Evolutionary conservation across 1,140 invertebrate species (phyloP).

Genomic region (Drosophila asahinai): DNA sequence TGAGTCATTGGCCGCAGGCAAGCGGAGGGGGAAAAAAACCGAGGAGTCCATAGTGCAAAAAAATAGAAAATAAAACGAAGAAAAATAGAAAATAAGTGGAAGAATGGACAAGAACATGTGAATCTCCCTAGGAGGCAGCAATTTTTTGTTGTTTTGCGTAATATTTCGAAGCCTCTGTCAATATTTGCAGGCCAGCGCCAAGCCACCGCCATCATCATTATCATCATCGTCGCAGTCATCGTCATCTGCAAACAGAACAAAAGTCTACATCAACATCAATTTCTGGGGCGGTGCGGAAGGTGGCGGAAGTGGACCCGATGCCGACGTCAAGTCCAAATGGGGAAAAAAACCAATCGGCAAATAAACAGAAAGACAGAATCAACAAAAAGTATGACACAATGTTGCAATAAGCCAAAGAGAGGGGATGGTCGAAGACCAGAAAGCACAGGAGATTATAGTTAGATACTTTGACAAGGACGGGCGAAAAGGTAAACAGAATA

Average conservation of each 20-base stretch:
- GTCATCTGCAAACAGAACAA: constrained; percentile 48
- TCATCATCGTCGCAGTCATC: constrained; percentile 22
- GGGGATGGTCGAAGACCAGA: neutral
- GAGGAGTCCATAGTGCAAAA: constrained; percentile 5
- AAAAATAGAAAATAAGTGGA: constrained; percentile 12
- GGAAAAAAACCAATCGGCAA: constrained; percentile 66
- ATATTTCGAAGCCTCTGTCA: constrained; percentile 82
- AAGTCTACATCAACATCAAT: constrained; percentile 43
- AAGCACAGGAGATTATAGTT: constrained; percentile 13
- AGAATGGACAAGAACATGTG: constrained; percentile 28
- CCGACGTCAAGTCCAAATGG: constrained; percentile 41
- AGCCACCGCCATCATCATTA: constrained; percentile 29
- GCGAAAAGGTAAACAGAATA: constrained; percentile 3
- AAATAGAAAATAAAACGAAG: neutral
- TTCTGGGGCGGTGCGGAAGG: neutral
- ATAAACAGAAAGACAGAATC: constrained; percentile 72
- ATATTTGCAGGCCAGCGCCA: constrained; percentile 69
- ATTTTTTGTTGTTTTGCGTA: constrained; percentile 59
- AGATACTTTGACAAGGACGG: constrained; percentile 16
- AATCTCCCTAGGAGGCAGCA: constrained; percentile 36
- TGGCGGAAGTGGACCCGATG: constrained; percentile 9
- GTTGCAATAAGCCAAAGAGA: constrained; percentile 48
- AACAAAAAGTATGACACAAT: constrained; percentile 82
- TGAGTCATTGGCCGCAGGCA: constrained; percentile 71
- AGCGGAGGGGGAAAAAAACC: neutral